Percentiles rank a stretch among this genome's conserved stretches.
phyloP scores from a whole-genome alignment of 2,888 invertebrate species.

The Eurois occulta region DNA sequence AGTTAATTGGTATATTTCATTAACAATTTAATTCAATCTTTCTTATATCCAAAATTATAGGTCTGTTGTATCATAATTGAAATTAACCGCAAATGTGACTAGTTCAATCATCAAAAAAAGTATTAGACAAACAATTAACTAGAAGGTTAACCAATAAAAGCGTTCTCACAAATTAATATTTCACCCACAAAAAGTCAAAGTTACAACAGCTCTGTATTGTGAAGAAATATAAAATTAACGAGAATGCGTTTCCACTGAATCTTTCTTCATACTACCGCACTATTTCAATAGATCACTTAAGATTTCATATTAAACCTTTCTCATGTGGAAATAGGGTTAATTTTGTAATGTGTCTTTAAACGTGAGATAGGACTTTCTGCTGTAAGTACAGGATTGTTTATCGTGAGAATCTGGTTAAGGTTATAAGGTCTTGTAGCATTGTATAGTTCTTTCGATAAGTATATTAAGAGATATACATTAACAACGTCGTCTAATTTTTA shows the following conservation, averaged over 20 bases:
- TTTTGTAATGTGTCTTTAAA: neutral
- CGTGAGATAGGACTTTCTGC: slow-evolving; percentile 25
- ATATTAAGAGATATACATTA: neutral
- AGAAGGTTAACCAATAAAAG: slow-evolving; percentile 25
- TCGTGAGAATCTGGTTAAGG: slow-evolving; percentile 42
- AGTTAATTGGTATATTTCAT: neutral
- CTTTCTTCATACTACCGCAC: slow-evolving; percentile 27
- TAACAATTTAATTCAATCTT: neutral
- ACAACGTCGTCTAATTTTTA: neutral
- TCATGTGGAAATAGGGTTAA: neutral
- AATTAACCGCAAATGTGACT: neutral
- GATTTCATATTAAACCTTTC: slow-evolving; percentile 11
- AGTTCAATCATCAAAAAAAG: neutral
- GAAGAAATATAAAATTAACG: slow-evolving; percentile 44
- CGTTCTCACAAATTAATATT: slow-evolving; percentile 35
- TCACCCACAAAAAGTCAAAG: slow-evolving; percentile 32
- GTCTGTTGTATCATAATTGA: neutral
- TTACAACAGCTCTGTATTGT: slow-evolving; percentile 40
- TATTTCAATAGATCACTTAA: slow-evolving; percentile 1
- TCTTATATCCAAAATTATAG: neutral
- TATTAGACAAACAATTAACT: slow-evolving; percentile 2
- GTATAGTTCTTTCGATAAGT: slow-evolving; percentile 10
- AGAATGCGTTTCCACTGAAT: slow-evolving; percentile 46
- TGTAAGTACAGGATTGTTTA: neutral
- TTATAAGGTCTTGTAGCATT: slow-evolving; percentile 12